These are phyloP conservation scores for Sciurus carolinensis DNA, from an alignment of 2,797 vertebrate genomes.

Conservation along the genomic window DNA sequence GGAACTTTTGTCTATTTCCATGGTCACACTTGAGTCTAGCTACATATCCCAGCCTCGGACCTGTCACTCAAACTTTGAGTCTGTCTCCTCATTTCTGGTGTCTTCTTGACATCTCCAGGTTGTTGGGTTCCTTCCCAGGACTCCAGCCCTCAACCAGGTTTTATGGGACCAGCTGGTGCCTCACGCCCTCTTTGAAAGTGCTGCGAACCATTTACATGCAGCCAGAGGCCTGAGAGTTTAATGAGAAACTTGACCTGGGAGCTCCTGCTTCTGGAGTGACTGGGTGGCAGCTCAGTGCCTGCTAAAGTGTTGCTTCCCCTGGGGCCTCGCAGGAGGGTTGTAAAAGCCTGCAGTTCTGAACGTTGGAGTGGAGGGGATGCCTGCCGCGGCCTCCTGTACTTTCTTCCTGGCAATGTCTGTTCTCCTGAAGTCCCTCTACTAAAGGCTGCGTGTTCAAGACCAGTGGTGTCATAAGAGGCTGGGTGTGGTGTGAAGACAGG, in stretches of 20 bases:
- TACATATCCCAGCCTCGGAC: neutral
- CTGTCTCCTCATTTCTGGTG: neutral
- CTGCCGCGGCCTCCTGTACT: neutral
- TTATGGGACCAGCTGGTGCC: slow-evolving; percentile 52
- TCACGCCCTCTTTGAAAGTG: neutral
- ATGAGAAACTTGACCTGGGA: slow-evolving; percentile 65
- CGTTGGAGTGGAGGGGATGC: neutral
- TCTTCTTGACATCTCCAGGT: neutral
- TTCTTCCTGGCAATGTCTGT: neutral
- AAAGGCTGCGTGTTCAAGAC: neutral
- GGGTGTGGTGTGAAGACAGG: neutral
- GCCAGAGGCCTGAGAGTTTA: neutral
- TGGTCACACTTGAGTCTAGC: neutral
- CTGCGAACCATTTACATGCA: slow-evolving; percentile 22
- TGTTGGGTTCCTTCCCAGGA: neutral
- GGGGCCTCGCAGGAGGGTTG: neutral
- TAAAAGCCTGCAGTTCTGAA: neutral
- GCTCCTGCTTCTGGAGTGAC: slow-evolving; percentile 36
- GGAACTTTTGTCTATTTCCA: neutral
- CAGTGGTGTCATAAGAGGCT: neutral
- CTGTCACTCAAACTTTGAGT: neutral
- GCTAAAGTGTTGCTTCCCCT: slow-evolving; percentile 63
- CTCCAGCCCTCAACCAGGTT: neutral
- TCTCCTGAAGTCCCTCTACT: neutral
- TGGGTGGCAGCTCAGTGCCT: slow-evolving; percentile 32